Base-by-base conservation (phyloP, 2,113 vertebrate species). In the Plestiodon gilberti region DNA sequence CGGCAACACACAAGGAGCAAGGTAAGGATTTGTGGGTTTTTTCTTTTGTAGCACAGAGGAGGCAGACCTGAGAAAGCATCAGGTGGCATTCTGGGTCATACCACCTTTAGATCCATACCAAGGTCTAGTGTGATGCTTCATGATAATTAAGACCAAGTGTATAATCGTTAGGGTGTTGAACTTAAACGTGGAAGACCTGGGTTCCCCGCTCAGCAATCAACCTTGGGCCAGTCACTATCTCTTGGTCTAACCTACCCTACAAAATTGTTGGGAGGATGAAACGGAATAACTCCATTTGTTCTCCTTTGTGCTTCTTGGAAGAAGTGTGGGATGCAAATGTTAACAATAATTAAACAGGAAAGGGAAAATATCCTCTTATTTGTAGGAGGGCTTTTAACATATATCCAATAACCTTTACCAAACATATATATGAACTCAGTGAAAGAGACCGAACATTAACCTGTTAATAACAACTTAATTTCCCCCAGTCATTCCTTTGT, bases 401-500 rank as follows among this genome's bases (percentile, higher is more conserved):
- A 18, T 8, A 33, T 48, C 35, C 14, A 73, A 38, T 83, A 59
- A 33, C 81, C 17, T 62, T 86, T 77, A 84, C 86, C 3, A 64
- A 89, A 18, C 43, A 74, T 78, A 35, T 48, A 40, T 86, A 61
- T 40, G 77, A 77, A n/a, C 10, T n/a, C 65, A 87, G 40, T 1
- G 1, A 75, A 75, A 88, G 74, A 40, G 62, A 15, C 15, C 87
- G 81, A 89, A 87, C 23, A 83, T 84, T 89, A 55, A 69, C 62
- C 40, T 85, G 74, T 57, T 69, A 57, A 67, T 55, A 77, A 55
- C 52, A 84, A 62, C 9, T 64, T 83, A 48, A 17, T 25, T 61
- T 84, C 35, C 78, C 43, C 86, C 30, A 64, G 7, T n/a, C 40
- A 82, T 92, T 76, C 73, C 55, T 86, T 91, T 85, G 86, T 74